Percentiles rank a stretch among this genome's conserved stretches.
These are phyloP conservation scores for Cephalopterus ornatus DNA, from an alignment of 2,113 vertebrate genomes.

Conservation along the genomic window DNA sequence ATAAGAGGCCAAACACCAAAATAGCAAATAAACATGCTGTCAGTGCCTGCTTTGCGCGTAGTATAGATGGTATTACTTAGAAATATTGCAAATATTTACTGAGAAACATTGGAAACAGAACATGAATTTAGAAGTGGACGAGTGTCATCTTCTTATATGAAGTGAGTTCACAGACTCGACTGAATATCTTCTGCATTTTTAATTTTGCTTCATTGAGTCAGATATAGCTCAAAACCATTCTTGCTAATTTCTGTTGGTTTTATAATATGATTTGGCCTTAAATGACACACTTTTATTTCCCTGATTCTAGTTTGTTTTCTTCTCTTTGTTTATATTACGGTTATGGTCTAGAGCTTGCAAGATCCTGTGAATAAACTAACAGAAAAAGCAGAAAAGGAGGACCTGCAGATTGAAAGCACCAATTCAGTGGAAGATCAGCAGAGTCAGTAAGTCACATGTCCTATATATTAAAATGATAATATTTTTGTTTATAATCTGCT, in stretches of 20 bases:
- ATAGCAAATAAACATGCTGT: background rate
- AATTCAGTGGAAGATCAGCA: constrained; percentile 58
- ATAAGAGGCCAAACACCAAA: background rate
- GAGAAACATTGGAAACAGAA: constrained; percentile 19
- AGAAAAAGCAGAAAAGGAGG: constrained; percentile 77
- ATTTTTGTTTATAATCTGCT: background rate
- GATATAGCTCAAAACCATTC: background rate
- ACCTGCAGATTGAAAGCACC: constrained; percentile 34
- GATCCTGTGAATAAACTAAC: constrained; percentile 80
- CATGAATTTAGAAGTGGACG: background rate
- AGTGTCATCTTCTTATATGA: background rate
- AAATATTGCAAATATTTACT: constrained; percentile 31
- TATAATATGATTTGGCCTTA: background rate
- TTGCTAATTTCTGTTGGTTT: background rate
- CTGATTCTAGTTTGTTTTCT: background rate
- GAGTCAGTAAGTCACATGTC: constrained; percentile 78
- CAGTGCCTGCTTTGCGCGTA: background rate
- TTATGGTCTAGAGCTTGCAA: constrained; percentile 76
- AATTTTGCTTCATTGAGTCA: background rate
- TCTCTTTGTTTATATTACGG: background rate
- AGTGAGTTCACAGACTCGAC: background rate
- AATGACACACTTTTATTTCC: background rate
- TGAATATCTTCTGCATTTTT: background rate
- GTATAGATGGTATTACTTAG: constrained; percentile 28
- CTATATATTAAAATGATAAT: background rate